These are phyloP conservation scores for Meteorus cinctellus DNA, from an alignment of 2,888 invertebrate species.

Conservation along the genomic window DNA sequence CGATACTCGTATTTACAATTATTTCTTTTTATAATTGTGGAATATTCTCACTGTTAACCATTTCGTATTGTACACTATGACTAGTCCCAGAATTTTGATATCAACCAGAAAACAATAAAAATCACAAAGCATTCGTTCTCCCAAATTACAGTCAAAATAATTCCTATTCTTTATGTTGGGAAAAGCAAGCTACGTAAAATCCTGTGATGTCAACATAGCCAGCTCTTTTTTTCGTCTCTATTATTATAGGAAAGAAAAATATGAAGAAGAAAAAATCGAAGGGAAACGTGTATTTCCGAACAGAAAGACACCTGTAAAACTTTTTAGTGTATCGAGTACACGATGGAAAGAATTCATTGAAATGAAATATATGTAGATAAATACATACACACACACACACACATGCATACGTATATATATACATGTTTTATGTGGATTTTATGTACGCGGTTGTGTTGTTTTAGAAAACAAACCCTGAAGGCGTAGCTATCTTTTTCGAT, in stretches of 20 bases:
- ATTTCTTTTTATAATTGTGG: no score
- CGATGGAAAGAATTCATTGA: slow-evolving; percentile 34
- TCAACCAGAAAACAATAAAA: no score
- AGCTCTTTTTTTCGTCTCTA: slow-evolving; percentile 18
- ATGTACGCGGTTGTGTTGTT: slow-evolving; percentile 45
- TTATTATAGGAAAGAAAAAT: slow-evolving; percentile 42
- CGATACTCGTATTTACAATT: no score
- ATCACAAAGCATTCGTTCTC: no score
- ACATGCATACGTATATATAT: not conserved
- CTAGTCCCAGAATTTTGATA: no score
- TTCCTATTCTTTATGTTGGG: no score
- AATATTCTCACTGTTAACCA: no score
- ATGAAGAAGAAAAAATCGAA: not conserved
- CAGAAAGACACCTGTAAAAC: slow-evolving; percentile 42
- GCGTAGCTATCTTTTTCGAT: slow-evolving; percentile 13
- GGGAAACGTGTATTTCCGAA: slow-evolving; percentile 19
- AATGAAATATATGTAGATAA: slow-evolving; percentile 6
- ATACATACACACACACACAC: slow-evolving; percentile 8
- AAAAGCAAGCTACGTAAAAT: no score
- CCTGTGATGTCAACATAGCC: no score
- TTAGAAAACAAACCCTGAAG: slow-evolving; percentile 50
- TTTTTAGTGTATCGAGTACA: slow-evolving; percentile 8
- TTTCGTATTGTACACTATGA: no score
- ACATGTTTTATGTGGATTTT: not conserved
- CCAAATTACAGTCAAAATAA: no score